phyloP scores from a whole-genome alignment of 2,888 invertebrate genomes.

The Periphyllus acericola region DNA sequence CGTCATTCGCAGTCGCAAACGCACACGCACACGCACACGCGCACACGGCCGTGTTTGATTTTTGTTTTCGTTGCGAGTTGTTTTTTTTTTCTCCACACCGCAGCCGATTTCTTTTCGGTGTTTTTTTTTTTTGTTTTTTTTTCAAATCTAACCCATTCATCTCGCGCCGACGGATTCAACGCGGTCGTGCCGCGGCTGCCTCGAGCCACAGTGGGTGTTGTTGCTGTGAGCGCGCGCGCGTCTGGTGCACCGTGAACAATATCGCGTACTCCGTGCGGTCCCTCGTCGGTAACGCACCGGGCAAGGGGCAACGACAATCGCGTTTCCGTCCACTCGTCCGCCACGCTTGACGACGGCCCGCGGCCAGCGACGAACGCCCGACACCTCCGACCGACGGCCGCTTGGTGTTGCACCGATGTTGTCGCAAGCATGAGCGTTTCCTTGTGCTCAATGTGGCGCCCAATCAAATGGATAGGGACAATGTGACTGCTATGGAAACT shows the following conservation, averaged over 20 bases:
- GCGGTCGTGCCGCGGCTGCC: constrained; percentile 35
- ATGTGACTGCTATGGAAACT: constrained; percentile 85
- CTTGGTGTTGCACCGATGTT: constrained; percentile 2
- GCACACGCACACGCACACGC: not conserved
- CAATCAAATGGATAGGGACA: constrained; percentile 63
- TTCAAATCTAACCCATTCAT: too few species aligned
- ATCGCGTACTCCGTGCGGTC: not conserved
- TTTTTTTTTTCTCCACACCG: not conserved
- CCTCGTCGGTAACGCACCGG: not conserved
- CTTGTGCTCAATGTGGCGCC: constrained; percentile 43
- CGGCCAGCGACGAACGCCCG: not conserved
- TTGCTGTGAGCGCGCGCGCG: constrained; percentile 42
- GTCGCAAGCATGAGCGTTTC: constrained; percentile 40
- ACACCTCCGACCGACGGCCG: not conserved
- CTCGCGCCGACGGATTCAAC: not conserved
- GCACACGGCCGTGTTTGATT: not conserved
- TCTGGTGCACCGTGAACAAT: not conserved
- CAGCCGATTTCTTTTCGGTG: not conserved
- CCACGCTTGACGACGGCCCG: not conserved
- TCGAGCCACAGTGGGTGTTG: constrained; percentile 47
- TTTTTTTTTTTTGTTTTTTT: not conserved
- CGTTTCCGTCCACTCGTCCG: not conserved
- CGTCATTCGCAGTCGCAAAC: too few species aligned
- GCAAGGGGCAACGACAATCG: not conserved
- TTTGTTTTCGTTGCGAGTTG: not conserved